Evolutionary conservation across 2,888 invertebrate species (phyloP), one percentile per base, ranked within the genome.

Genomic region (Caenorhabditis afra): DNA sequence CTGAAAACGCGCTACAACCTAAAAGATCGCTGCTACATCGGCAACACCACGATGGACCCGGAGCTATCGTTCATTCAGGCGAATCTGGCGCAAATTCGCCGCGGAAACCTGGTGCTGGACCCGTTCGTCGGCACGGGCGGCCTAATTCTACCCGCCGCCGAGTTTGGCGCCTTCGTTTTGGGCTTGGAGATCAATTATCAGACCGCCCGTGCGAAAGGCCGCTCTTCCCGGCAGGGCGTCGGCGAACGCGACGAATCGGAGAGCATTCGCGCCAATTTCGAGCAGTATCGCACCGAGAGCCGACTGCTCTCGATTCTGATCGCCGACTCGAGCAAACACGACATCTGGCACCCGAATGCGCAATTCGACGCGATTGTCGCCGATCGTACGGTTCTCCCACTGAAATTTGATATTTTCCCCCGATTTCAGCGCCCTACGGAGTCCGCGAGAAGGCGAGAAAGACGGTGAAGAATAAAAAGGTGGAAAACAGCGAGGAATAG

Each of bases 11-110:
- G 93, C 61, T 93, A 95, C 81, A 95, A 96, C 0, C 91, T 99
- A 39, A 96, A 96, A 91, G 94, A 93, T 52, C 93, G 99, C 1
- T 94, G 94, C 91, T 99, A 98, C 91, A 97, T 99, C 88, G 89
- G 97, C 14, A 99, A 98, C 91, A 99, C 99, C 0, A 96, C 96
- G 85, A 99, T 99, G 99, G 98, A 99, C 91, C 94, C 98, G 0
- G 95, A 95, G 87, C 92, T 99, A 7, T 94, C 97, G 0, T 91
- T 99, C 57, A 92, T 99, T 66, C 97, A 83, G 96, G 95, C 96
- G 0, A 99, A 99, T 92, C 94, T 97, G 91, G 96, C 95, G 0
- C 92, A 94, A 91, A 93, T 95, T 5, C 91, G 91, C 65, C 87
- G 91, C 0, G 94, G 94, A 0, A 94, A 94, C 89, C 86, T 98